Base-by-base conservation (phyloP, 2,797 vertebrate species). In the Sebastes vulpes region DNA sequence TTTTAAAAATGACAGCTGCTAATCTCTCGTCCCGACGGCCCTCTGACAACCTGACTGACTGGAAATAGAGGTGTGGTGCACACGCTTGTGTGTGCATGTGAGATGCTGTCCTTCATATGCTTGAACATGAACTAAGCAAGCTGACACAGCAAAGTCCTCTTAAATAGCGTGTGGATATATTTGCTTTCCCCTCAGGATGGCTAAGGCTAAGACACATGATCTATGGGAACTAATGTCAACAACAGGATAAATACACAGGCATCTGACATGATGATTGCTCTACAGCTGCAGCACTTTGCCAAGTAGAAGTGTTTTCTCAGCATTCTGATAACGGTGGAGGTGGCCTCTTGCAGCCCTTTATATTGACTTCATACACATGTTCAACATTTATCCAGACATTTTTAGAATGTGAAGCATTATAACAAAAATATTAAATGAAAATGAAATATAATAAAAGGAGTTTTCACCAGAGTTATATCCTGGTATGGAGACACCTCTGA, bases 1-100 rank as follows among this genome's bases (percentile, higher is more conserved):
- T 91, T 87, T 91, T 77, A 75, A 77, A 71, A 61, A 31, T 86
- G 86, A 89, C 93, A 93, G 91, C 87, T 92, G 91, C 67, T 89
- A 87, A 91, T 89, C 81, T 85, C 75, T 69, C 3, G 65, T 76
- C 70, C 65, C 16, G 23, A 72, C 56, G 1, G 42, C 53, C 32
- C 66, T 52, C 74, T 59, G 66, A 83, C 77, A 76, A 81, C 80
- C 73, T 46, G 69, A 70, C 65, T 59, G 59, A 76, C 85, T 89
- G 83, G 78, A 90, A 90, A 85, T 70, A 66, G 75, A 77, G 26
- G 76, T 32, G 77, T 64, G 46, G 23, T 56, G 59, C 11, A 11
- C 38, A 61, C 23, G 76, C 25, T 23, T 77, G 80, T 74, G 67
- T 57, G 56, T 72, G 65, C 54, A 14, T 77, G 72, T 83, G 69